Percentiles rank a stretch among this genome's conserved stretches.
These are phyloP conservation scores for Psilopogon haemacephalus DNA, from an alignment of 2,113 vertebrate species.

Conservation along the genomic window DNA sequence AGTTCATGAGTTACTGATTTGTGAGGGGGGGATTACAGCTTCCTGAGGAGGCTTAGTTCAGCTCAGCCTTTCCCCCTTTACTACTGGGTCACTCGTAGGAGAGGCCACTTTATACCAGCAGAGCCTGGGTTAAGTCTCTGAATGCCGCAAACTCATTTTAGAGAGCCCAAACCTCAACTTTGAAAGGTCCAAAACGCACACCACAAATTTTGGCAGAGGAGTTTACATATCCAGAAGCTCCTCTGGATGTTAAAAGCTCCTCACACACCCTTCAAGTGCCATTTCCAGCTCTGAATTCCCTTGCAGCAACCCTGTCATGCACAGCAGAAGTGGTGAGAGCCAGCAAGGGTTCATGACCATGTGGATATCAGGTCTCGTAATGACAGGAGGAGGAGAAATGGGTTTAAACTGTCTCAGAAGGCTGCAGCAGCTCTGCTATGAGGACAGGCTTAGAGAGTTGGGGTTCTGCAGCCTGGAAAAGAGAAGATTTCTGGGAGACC, in stretches of 20 bases:
- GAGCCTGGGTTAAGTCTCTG: fast-evolving
- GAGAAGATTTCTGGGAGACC: too few species aligned
- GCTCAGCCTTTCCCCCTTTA: not conserved
- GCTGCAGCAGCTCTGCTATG: too few species aligned
- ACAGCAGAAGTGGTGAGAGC: not conserved
- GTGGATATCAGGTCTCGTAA: not conserved
- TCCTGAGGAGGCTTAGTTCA: not conserved
- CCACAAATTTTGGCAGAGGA: not conserved
- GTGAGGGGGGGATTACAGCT: not conserved
- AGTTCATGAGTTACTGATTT: not conserved
- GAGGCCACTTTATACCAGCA: not conserved
- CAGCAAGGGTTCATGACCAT: not conserved
- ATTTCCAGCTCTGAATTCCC: not conserved
- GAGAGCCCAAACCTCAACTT: not conserved
- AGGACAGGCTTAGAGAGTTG: too few species aligned
- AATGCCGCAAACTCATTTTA: not conserved
- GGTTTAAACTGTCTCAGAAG: too few species aligned
- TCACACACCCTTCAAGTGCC: not conserved
- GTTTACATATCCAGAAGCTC: not conserved
- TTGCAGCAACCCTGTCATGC: fast-evolving
- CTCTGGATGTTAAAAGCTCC: not conserved
- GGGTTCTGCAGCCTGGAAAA: too few species aligned
- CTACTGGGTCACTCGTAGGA: not conserved
- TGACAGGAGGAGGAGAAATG: too few species aligned
- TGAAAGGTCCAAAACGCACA: not conserved